Base-by-base conservation (phyloP, 1,140 invertebrate genomes). In the Cydia pomonella region DNA sequence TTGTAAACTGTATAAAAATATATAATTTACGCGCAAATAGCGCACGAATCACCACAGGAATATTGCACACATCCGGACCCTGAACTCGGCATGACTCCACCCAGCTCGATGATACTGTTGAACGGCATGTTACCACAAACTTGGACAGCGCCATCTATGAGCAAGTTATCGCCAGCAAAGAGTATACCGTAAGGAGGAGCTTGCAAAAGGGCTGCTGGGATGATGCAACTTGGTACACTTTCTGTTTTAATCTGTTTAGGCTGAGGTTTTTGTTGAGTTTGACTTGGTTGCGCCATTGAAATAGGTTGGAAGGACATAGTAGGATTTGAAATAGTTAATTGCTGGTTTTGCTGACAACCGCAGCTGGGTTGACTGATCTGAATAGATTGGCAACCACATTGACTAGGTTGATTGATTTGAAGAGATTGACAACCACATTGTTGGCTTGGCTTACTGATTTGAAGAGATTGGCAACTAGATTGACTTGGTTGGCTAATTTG, bases 81-180 rank as follows among this genome's bases (percentile, higher is more conserved):
- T 16, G 27, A 41, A 0, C 5, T 18, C 7, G 64, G 64, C 7
- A 69, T 2, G 2, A 69, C n/a, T 3, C 64, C 64, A 33, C 27
- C n/a, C n/a, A 69, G 16, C 64, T 33, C 27, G 18, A 69, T 33
- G 4, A 38, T 33, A 10, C 64, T 69, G n/a, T 69, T 69, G 7
- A 69, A 69, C 12, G 64, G 64, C 64, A 69, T 69, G 16, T 29
- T 33, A 21, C 64, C 64, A 10, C 29, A 21, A 1, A 69, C 27
- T 21, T 69, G 64, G 18, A 69, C 64, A 38, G 64, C 29, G n/a
- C 64, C 64, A 38, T 69, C 64, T 38, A 69, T 69, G 12, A 69
- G 25, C 33, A 69, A 18, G 29, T 69, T 33, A 1, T 33, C 29
- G 5, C 64, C 64, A 18, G 27, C 64, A 3, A 69, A 69, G 64